phyloP scores from a whole-genome alignment of 2,888 invertebrate species.

The Latheticus oryzae region DNA sequence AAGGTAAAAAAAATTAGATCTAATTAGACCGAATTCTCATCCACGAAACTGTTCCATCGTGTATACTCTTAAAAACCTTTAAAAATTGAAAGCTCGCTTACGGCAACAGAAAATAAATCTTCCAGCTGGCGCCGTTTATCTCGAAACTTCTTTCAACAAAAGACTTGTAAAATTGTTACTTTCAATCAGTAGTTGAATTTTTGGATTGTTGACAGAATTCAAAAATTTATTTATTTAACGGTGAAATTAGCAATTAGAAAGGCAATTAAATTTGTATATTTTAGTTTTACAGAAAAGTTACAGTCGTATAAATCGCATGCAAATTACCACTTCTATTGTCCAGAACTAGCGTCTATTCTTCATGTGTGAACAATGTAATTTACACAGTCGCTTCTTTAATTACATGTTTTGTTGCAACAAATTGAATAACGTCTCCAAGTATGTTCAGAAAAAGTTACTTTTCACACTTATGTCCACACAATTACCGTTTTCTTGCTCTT shows the following conservation, averaged over 20 bases:
- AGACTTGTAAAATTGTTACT: slow-evolving; percentile 20
- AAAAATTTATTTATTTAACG: no score
- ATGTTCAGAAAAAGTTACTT: slow-evolving; percentile 1
- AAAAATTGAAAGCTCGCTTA: slow-evolving; percentile 20
- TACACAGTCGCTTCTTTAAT: slow-evolving; percentile 12
- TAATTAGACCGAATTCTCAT: slow-evolving; percentile 34
- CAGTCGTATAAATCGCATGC: slow-evolving; percentile 4
- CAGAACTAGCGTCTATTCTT: neutral
- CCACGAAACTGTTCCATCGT: slow-evolving; percentile 2
- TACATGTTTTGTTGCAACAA: slow-evolving; percentile 22
- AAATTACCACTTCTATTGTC: neutral
- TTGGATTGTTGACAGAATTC: slow-evolving; percentile 8
- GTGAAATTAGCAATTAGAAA: no score
- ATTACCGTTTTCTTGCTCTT: slow-evolving; percentile 13
- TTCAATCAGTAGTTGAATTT: slow-evolving; percentile 9
- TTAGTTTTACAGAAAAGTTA: slow-evolving; percentile 1
- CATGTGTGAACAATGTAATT: slow-evolving; percentile 1
- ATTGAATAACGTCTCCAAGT: slow-evolving; percentile 20
- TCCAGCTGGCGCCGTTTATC: slow-evolving; percentile 20
- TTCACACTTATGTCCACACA: slow-evolving; percentile 13
- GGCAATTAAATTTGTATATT: no score
- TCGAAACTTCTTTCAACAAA: slow-evolving; percentile 10
- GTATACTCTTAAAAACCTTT: slow-evolving; percentile 6
- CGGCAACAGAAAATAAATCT: slow-evolving; percentile 20
- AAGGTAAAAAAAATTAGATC: slow-evolving; percentile 16